A percentile compares a stretch with the other conserved stretches of the same genome.
Evolutionary conservation across 2,888 invertebrate genomes (phyloP).

Genomic region (Melanotus villosus): DNA sequence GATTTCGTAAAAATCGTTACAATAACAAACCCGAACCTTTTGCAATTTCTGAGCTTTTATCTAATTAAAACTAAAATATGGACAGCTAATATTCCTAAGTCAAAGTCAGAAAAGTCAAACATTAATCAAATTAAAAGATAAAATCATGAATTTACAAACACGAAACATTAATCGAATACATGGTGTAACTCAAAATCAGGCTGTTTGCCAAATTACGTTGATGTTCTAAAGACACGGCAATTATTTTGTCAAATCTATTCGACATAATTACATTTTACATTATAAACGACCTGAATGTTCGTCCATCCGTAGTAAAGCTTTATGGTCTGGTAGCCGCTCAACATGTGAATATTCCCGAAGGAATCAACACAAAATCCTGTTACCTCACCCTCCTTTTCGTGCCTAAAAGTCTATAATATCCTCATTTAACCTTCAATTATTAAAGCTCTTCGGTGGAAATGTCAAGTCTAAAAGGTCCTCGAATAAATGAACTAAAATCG

Average conservation of each 20-base stretch:
- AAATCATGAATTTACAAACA: no score
- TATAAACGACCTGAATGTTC: slow-evolving; percentile 61
- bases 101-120: no score
- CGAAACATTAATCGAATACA: no score
- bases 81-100: no score
- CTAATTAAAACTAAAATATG: no score
- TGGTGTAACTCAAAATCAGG: no score
- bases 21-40: no score
- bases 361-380: slow-evolving; percentile 58
- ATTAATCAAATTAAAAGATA: no score
- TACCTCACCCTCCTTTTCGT: slow-evolving; percentile 42
- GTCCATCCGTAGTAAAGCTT: slow-evolving; percentile 61
- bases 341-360: slow-evolving; percentile 63
- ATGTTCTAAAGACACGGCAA: slow-evolving; percentile 31
- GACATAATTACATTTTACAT: slow-evolving; percentile 52
- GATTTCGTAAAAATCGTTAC: no score
- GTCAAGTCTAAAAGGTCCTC: slow-evolving; percentile 42
- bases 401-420: slow-evolving; percentile 47
- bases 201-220: no score
- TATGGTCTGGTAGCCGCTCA: slow-evolving; percentile 63
- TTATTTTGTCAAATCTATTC: slow-evolving; percentile 44
- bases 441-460: slow-evolving; percentile 43
- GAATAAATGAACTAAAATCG: slow-evolving; percentile 31
- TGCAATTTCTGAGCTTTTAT: no score
- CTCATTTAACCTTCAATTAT: slow-evolving; percentile 48